Evolutionary conservation across 2,797 vertebrate genomes (phyloP), one percentile per base, ranked within the genome.

Genomic region (Hyperoplus lanceolatus): DNA sequence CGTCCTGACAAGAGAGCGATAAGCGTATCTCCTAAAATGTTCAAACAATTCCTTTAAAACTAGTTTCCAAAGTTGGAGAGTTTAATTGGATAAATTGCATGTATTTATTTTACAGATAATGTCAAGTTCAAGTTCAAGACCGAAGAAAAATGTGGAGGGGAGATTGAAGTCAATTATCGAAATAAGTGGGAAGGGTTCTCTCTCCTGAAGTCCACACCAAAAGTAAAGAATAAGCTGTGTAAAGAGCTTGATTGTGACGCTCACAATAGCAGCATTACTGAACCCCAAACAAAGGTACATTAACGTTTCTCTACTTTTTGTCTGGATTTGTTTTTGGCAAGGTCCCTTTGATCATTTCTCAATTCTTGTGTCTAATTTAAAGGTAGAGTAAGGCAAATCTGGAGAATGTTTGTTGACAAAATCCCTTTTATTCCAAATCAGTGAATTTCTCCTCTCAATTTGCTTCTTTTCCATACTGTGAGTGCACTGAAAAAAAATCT

Each of bases 241-340:
- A 0, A 1, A 0, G 0, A 4, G 0, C 13, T 70, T 0, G 0
- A 0, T 0, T 85, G 81, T 42, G 0, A 0, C 0, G 0, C 0
- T 6, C 0, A 0, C 3, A 5, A 14, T 12, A 0, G 1, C 1
- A 12, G 0, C 3, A 18, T 8, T n/a, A 0, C 0, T 16, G 1
- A 10, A 1, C 5, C 6, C 0, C 2, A 14, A 39, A 1, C 0
- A 0, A 0, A 18, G 72, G 85, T 87, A 75, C 51, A 16, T 42
- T 66, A 55, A 45, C 49, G 0, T 6, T 8, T 57, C 43, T 39
- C 0, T 4, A 0, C n/a, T 0, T 66, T 46, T 16, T 48, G 0
- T 12, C 36, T 21, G 9, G 6, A 15, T 65, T 0, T 53, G 36
- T 63, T 54, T 70, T 29, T 58, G 38, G 45, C 29, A 45, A 64